Evolutionary conservation across 2,797 vertebrate genomes (phyloP).

Genomic region (Falco columbarius): DNA sequence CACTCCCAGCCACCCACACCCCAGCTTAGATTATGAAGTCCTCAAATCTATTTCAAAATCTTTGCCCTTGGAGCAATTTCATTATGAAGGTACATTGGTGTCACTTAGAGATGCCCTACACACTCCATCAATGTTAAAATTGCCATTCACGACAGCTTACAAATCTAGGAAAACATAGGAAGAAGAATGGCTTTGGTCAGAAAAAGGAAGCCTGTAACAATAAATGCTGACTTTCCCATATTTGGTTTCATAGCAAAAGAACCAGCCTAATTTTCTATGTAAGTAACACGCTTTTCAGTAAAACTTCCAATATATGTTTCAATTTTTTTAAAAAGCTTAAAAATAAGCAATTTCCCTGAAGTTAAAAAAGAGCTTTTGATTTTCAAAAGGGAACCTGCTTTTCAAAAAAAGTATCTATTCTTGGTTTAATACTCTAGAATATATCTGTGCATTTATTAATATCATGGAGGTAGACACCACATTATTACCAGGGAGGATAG

Average conservation of each 20-base stretch:
- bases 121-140: background rate
- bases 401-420: background rate
- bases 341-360: background rate
- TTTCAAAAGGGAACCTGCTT: background rate
- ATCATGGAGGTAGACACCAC: background rate
- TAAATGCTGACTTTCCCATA: background rate
- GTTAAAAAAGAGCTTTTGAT: background rate
- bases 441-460: background rate
- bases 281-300: background rate
- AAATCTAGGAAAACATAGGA: background rate
- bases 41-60: background rate
- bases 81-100: background rate
- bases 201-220: background rate
- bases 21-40: background rate
- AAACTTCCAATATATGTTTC: background rate
- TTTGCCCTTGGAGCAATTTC: background rate
- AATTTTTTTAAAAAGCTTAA: background rate
- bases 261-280: background rate
- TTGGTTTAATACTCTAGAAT: background rate
- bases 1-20: background rate
- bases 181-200: background rate
- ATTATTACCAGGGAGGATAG: background rate
- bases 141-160: background rate
- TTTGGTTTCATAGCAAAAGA: background rate
- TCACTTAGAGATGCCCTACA: background rate